Evolutionary conservation across 2,113 vertebrate genomes (phyloP), one percentile per base, ranked within the genome.

Genomic region (Sakesphorus luctuosus): DNA sequence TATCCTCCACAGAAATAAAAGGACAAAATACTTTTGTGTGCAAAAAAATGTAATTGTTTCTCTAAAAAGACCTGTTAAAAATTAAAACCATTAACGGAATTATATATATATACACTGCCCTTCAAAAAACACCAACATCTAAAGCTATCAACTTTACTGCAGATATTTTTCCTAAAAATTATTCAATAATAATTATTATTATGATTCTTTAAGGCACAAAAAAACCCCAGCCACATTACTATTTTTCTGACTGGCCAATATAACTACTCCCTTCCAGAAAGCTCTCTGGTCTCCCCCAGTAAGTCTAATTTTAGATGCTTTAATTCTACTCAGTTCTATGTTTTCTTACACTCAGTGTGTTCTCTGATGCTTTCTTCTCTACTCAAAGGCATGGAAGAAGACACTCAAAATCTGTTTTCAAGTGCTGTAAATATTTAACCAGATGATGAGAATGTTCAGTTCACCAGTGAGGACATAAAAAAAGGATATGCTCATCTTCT

Each of bases 401-500:
- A 82, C 12, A 84, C 7, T 23, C 25, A 10, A 69, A 69, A 6
- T 7, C 20, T 8, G 4, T n/a, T 58, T 44, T 44, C 24, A 46
- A 35, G 18, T 4, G 46, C 13, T 74, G 40, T 18, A 55, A 61
- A 73, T 29, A 50, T n/a, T 87, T 29, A 3, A 28, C 52, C n/a
- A 93, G 47, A 87, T 2, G 11, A 83, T 55, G 6, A 81, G 74
- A 77, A 29, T 1, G 56, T 44, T 23, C 36, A 83, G 53, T 56
- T 33, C 14, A 16, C 31, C 81, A 82, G 26, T 0, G 3, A 44
- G 43, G 28, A 80, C 1, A 8, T 3, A 36, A 46, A 89, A 61
- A 98, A 99, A 99, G 99, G 99, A 99, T 99, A 99, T 99, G 24
- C 95, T 98, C 99, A 99, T 99, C 96, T 99, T 99, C 96, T 99